Percentiles rank a stretch among this genome's conserved stretches.
Evolutionary conservation across 2,888 invertebrate species (phyloP).

Genomic region (Stenodema calcarata): DNA sequence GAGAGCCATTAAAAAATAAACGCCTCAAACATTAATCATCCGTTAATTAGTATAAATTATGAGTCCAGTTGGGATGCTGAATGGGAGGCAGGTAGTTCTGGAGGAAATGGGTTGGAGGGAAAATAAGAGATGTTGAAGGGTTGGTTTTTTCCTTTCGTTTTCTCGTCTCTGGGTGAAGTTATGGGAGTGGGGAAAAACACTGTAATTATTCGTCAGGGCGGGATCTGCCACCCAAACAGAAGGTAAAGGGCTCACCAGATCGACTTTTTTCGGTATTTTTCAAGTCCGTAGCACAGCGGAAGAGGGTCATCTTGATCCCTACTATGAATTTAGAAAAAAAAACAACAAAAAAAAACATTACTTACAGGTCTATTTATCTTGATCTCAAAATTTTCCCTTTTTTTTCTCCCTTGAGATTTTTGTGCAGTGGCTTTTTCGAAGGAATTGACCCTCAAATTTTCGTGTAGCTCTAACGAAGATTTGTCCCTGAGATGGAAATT

Average conservation of each 20-base stretch:
- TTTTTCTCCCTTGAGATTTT: too few relatives aligned
- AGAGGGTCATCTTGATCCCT: too few relatives aligned
- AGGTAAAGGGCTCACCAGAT: not conserved
- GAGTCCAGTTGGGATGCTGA: not conserved
- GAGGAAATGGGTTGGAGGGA: not conserved
- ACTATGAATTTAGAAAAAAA: too few relatives aligned
- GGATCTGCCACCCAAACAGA: not conserved
- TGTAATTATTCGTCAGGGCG: slow-evolving; percentile 22
- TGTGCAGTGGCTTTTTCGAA: too few relatives aligned
- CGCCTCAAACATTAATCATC: slow-evolving; percentile 24
- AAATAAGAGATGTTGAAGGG: not conserved
- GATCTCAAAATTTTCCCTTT: too few relatives aligned
- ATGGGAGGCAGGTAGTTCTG: not conserved
- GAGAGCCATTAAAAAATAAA: slow-evolving; percentile 22
- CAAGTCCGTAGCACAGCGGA: not conserved
- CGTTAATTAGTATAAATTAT: slow-evolving; percentile 40
- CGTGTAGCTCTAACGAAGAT: too few relatives aligned
- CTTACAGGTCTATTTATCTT: too few relatives aligned
- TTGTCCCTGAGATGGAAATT: too few relatives aligned
- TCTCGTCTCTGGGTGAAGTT: slow-evolving; percentile 6
- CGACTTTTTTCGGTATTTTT: not conserved
- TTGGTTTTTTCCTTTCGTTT: not conserved
- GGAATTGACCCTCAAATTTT: too few relatives aligned
- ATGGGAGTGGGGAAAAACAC: not conserved
- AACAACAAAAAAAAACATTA: too few relatives aligned